phyloP scores from a whole-genome alignment of 2,797 vertebrate genomes.

The Thripadectes ignobilis region DNA sequence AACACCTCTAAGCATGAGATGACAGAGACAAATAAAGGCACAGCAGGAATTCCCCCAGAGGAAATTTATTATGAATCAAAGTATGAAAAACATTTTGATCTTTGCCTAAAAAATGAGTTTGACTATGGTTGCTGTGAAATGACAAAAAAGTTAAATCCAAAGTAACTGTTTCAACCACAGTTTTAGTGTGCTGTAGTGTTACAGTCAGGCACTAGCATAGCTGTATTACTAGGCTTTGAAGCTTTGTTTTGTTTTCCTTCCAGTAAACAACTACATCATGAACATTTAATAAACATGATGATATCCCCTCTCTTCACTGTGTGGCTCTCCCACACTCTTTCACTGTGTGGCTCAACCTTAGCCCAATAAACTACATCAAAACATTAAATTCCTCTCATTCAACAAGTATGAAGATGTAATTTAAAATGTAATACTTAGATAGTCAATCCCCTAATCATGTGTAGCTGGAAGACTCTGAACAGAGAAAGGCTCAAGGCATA shows the following conservation, averaged over 20 bases:
- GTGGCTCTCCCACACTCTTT: too few relatives aligned
- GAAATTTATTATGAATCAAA: background rate
- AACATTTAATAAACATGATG: background rate
- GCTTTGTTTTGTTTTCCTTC: background rate
- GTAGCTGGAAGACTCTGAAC: background rate
- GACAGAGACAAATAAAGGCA: constrained; percentile 6
- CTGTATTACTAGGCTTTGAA: background rate
- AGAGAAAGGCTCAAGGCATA: background rate
- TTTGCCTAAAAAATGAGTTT: background rate
- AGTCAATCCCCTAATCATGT: background rate
- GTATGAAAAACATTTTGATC: background rate
- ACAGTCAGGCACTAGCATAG: background rate
- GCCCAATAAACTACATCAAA: constrained; percentile 6
- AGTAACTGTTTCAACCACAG: background rate
- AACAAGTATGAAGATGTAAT: background rate
- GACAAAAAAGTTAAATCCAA: background rate
- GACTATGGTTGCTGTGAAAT: background rate
- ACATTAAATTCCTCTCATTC: background rate
- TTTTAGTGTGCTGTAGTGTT: background rate
- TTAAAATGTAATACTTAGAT: background rate
- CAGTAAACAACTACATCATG: background rate
- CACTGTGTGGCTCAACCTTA: background rate
- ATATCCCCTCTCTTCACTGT: background rate
- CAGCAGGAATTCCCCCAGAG: background rate
- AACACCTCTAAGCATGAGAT: background rate